phyloP scores from a whole-genome alignment of 2,888 invertebrate genomes.

The Leucophora obtusa region DNA sequence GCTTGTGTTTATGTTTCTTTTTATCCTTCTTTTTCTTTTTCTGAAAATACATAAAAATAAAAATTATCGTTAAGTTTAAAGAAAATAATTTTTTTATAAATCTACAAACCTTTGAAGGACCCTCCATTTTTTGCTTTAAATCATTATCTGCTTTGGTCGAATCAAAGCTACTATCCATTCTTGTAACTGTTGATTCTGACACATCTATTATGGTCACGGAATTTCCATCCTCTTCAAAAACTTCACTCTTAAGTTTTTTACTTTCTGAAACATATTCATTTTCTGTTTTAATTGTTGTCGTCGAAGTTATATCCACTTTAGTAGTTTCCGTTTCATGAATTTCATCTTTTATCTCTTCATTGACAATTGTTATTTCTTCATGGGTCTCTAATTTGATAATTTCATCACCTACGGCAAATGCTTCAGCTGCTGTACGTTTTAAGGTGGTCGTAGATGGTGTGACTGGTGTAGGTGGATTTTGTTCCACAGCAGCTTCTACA shows the following conservation, averaged over 20 bases:
- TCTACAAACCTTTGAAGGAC: conserved; percentile 79
- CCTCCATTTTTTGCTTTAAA: conserved; percentile 79
- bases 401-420: conserved; percentile 77
- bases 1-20: conserved; percentile 90
- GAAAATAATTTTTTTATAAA: background rate
- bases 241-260: conserved; percentile 78
- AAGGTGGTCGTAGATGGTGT: conserved; percentile 59
- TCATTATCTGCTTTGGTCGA: conserved; percentile 66
- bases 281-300: conserved; percentile 60
- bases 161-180: conserved; percentile 70
- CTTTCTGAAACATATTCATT: conserved; percentile 61
- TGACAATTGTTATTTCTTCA: conserved; percentile 70
- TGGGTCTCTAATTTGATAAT: conserved; percentile 76
- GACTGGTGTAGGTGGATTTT: conserved; percentile 66
- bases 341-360: conserved; percentile 71
- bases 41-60: conserved; percentile 30
- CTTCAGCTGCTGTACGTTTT: conserved; percentile 74
- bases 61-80: background rate
- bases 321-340: conserved; percentile 67
- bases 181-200: conserved; percentile 65
- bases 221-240: conserved; percentile 81
- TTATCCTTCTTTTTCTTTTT: conserved; percentile 83
- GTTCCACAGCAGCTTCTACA: conserved; percentile 56
- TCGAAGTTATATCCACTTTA: conserved; percentile 56
- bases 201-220: conserved; percentile 87